A percentile compares a stretch with the other conserved stretches of the same genome.
phyloP scores from a whole-genome alignment of 2,888 invertebrate species.

The Coecobrya sp. region DNA sequence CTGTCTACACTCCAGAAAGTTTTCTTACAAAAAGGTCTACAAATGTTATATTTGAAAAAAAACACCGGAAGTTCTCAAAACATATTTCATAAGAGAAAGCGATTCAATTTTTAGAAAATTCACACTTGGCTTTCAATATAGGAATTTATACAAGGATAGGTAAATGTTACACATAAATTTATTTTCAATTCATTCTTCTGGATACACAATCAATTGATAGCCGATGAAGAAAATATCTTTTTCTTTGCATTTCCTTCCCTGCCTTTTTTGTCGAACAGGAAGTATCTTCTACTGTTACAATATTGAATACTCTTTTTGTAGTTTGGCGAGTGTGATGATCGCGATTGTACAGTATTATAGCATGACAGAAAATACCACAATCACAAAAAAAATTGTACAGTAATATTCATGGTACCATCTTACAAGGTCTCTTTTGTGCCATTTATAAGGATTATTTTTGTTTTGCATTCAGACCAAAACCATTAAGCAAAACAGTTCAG shows the following conservation, averaged over 20 bases:
- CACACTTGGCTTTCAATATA: too few relatives aligned
- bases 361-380: not conserved
- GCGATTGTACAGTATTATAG: not conserved
- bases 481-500: not conserved
- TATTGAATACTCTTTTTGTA: not conserved
- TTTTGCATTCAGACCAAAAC: not conserved
- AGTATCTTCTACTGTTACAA: not conserved
- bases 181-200: not conserved
- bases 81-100: too few relatives aligned
- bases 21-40: too few relatives aligned
- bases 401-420: constrained; percentile 49
- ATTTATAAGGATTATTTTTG: not conserved
- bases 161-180: too few relatives aligned
- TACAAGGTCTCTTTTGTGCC: constrained; percentile 40
- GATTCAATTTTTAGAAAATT: too few relatives aligned
- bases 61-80: too few relatives aligned
- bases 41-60: too few relatives aligned
- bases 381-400: not conserved
- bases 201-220: not conserved
- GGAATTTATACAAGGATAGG: too few relatives aligned
- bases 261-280: not conserved
- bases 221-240: not conserved
- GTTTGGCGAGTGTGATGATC: not conserved
- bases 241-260: not conserved
- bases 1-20: too few relatives aligned